Evolutionary conservation across 1,140 invertebrate genomes (phyloP).

Genomic region (Pissodes strobi): DNA sequence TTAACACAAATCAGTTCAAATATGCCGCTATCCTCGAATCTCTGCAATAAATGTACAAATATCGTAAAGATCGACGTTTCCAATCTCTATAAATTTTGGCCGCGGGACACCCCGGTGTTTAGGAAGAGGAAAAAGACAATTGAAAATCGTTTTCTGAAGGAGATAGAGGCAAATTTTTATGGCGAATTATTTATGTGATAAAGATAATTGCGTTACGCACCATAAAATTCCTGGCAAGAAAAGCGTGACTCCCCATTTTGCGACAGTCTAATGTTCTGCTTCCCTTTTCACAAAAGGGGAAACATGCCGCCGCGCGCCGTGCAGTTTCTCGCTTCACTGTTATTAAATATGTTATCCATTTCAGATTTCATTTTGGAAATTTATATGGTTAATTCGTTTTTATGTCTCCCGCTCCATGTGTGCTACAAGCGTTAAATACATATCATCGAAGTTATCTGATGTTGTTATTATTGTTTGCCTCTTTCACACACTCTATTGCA

Average conservation of each 20-base stretch:
- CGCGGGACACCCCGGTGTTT: background rate
- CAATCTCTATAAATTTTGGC: constrained; percentile 18
- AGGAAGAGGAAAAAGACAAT: constrained; percentile 20
- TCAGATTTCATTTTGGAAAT: constrained; percentile 1
- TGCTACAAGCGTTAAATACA: no score
- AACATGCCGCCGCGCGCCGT: no score
- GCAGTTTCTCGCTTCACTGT: background rate
- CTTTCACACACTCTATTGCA: no score
- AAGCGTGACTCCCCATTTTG: constrained; percentile 31
- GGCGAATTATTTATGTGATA: constrained; percentile 31
- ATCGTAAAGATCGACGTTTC: constrained; percentile 13
- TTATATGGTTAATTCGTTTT: constrained; percentile 18
- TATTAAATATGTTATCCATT: constrained; percentile 20
- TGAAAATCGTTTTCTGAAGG: constrained; percentile 21
- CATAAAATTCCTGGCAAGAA: constrained; percentile 23
- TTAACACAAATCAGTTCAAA: no score
- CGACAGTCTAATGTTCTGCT: constrained; percentile 19
- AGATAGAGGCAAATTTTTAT: constrained; percentile 27
- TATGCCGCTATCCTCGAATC: no score
- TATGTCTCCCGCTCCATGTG: background rate
- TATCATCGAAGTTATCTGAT: no score
- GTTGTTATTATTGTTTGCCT: no score
- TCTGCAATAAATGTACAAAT: no score
- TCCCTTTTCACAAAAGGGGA: constrained; percentile 19
- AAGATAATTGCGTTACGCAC: constrained; percentile 32